Evolutionary conservation across 2,888 invertebrate species (phyloP), one percentile per base, ranked within the genome.

Genomic region (Phalangium opilio): DNA sequence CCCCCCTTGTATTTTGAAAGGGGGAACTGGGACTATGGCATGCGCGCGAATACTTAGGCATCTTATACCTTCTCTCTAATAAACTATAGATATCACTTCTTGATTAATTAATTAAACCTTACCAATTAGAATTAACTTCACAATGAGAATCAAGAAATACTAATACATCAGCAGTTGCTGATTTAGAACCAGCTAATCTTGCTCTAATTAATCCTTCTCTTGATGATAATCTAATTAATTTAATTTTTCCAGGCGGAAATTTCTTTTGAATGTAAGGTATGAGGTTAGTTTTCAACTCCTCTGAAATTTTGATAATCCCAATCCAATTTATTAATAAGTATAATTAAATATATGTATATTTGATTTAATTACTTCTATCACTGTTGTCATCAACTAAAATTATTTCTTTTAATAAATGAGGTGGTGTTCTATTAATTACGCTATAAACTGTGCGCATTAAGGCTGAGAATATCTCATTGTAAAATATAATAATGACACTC

Each of bases 311-410:
- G 15, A 27, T 32, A 43, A 14, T 42, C 14, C 3, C n/a, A n/a
- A n/a, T n/a, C n/a, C n/a, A n/a, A n/a, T n/a, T n/a, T n/a, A n/a
- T n/a, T n/a, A n/a, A n/a, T n/a, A n/a, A n/a, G n/a, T n/a, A n/a
- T n/a, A n/a, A n/a, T n/a, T n/a, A n/a, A n/a, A n/a, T 17, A 17
- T 17, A 8, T 33, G 15, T 12, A 32, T 32, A 3, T 17, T n/a
- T n/a, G n/a, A 17, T 12, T 15, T 27, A 58, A 63, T 62, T 65
- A 77, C 77, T 73, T 65, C 74, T 75, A 35, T 84, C 82, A 55
- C 90, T 90, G 65, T 79, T 79, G 68, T 96, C 95, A 64, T 96
- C 93, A n/a, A 95, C 81, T 10, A 96, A 70, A 60, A 96, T 82
- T 49, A 96, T 82, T 70, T 96, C 93, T 63, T 86, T 80, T 12